A percentile compares a stretch with the other conserved stretches of the same genome.
These are phyloP conservation scores for Temnothorax unifasciatus DNA, from an alignment of 2,888 invertebrate genomes.

Conservation along the genomic window DNA sequence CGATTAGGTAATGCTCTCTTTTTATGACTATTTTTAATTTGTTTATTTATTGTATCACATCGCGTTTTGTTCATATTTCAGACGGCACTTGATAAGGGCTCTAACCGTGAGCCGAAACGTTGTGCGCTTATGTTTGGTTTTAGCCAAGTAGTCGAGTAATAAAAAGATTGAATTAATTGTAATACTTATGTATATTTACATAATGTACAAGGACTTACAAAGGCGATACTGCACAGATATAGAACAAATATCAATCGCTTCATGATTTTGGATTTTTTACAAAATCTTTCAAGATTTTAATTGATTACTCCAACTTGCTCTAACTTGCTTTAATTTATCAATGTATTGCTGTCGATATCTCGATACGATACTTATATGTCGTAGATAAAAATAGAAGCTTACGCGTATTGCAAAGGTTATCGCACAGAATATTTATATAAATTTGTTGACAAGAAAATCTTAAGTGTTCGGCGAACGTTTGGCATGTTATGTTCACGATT, in stretches of 20 bases:
- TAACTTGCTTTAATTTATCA: no score
- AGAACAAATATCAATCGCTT: not conserved
- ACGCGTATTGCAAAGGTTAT: slow-evolving; percentile 8
- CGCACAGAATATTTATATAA: not conserved
- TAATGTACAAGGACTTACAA: not conserved
- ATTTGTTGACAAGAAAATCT: not conserved
- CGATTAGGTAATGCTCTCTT: no score
- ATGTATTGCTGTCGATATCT: not conserved
- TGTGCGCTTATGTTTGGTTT: no score
- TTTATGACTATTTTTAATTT: no score
- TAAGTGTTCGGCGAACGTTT: not conserved
- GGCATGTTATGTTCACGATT: not conserved
- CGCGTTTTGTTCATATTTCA: no score
- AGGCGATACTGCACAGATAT: not conserved
- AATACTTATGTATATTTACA: not conserved
- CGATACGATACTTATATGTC: not conserved
- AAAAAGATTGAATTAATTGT: no score
- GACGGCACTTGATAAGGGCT: no score
- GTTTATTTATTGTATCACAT: no score
- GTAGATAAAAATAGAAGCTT: not conserved
- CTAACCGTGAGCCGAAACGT: no score
- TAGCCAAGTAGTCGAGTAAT: no score
- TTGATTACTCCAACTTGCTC: not conserved
- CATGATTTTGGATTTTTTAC: not conserved
- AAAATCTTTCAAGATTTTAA: not conserved